Evolutionary conservation across 2,797 vertebrate genomes (phyloP).

Genomic region (Nannoperca obscura): DNA sequence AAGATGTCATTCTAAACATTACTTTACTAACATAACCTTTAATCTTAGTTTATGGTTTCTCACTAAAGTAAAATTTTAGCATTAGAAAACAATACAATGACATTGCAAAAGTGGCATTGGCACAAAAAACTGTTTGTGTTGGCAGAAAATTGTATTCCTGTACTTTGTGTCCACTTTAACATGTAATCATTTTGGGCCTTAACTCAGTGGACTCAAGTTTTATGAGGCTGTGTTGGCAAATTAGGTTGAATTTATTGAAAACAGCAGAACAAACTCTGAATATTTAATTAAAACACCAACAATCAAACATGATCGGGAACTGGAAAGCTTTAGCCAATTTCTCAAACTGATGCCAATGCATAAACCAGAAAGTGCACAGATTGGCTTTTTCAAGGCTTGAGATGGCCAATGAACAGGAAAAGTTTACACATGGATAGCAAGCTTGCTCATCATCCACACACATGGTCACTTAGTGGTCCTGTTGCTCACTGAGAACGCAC

Average conservation of each 20-base stretch:
- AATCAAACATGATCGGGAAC: neutral
- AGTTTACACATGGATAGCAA: neutral
- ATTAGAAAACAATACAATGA: conserved; percentile 7
- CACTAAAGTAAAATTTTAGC: conserved; percentile 2
- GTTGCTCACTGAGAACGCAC: neutral
- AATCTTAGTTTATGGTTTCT: conserved; percentile 26
- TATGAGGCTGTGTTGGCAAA: neutral
- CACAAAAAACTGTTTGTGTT: conserved; percentile 16
- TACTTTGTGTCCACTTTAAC: neutral
- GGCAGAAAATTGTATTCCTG: neutral
- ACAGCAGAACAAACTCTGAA: neutral
- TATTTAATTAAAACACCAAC: neutral
- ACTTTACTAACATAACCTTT: conserved; percentile 15
- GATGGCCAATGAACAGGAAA: neutral
- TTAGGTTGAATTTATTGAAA: neutral
- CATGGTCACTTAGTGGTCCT: neutral
- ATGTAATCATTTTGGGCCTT: conserved; percentile 4
- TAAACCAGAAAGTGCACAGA: neutral
- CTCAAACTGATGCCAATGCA: neutral
- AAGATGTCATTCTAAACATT: conserved; percentile 29
- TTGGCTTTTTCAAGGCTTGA: neutral
- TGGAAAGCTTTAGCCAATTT: neutral
- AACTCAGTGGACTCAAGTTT: neutral
- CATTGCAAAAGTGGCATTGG: neutral
- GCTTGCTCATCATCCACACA: neutral